A percentile compares a stretch with the other conserved stretches of the same genome.
phyloP scores from a whole-genome alignment of 2,113 vertebrate species.

The Oncorhynchus nerka region DNA sequence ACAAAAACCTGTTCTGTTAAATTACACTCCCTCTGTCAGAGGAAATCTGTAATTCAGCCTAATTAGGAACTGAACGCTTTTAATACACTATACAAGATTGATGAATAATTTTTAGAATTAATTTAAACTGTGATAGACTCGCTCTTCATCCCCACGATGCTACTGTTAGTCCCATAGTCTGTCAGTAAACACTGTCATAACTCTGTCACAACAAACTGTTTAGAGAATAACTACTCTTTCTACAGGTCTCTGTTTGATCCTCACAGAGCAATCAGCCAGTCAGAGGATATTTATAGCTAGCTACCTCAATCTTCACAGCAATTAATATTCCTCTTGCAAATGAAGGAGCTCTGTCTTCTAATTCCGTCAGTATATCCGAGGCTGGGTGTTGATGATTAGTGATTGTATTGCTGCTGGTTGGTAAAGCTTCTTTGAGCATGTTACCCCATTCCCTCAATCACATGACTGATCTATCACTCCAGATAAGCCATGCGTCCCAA shows the following conservation, averaged over 20 bases:
- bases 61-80: conserved; percentile 53
- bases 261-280: conserved; percentile 50
- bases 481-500: too few relatives aligned
- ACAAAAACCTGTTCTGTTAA: conserved; percentile 63
- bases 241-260: conserved; percentile 47
- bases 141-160: conserved; percentile 63
- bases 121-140: conserved; percentile 62
- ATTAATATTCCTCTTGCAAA: conserved; percentile 62
- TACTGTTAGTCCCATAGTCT: conserved; percentile 53
- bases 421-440: conserved; percentile 29
- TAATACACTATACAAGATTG: conserved; percentile 54
- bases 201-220: conserved; percentile 67
- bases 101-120: conserved; percentile 66
- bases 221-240: conserved; percentile 60
- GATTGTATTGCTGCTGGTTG: conserved; percentile 42
- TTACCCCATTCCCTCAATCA: conserved; percentile 26
- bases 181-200: conserved; percentile 67
- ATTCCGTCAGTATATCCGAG: conserved; percentile 42
- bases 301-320: conserved; percentile 50
- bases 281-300: conserved; percentile 66
- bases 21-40: conserved; percentile 62
- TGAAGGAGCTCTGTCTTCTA: conserved; percentile 45
- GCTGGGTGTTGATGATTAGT: conserved; percentile 14
- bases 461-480: background rate
- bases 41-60: conserved; percentile 57